phyloP scores from a whole-genome alignment of 2,888 invertebrate genomes.

The Leptogaster cylindrica region DNA sequence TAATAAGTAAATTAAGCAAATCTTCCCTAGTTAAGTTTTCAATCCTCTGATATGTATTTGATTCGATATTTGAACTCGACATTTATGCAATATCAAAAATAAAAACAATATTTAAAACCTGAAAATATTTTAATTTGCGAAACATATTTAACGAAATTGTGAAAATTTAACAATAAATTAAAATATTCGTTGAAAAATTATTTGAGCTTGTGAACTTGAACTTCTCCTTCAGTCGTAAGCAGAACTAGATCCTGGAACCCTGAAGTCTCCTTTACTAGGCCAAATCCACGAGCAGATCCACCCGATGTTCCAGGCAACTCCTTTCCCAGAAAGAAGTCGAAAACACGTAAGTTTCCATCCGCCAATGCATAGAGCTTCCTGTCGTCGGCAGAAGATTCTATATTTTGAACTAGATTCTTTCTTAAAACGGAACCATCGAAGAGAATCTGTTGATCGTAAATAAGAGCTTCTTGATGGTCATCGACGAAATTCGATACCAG shows the following conservation, averaged over 20 bases:
- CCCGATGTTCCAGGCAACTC: constrained; percentile 11
- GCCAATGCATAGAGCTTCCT: constrained; percentile 56
- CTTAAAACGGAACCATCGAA: constrained; percentile 56
- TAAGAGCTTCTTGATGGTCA: constrained; percentile 53
- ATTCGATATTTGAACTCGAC: too few relatives aligned
- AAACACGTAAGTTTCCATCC: constrained; percentile 55
- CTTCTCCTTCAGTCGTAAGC: constrained; percentile 32
- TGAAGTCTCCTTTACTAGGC: constrained; percentile 32
- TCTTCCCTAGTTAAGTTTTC: too few relatives aligned
- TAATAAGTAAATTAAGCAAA: too few relatives aligned
- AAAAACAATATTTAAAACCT: neutral
- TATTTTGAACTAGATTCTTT: constrained; percentile 55
- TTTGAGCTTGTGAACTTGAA: constrained; percentile 41
- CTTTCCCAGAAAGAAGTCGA: constrained; percentile 52
- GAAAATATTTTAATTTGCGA: neutral
- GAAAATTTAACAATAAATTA: constrained; percentile 6
- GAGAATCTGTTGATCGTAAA: constrained; percentile 58
- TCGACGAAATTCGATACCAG: neutral
- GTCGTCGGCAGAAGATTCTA: constrained; percentile 57
- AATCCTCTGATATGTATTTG: too few relatives aligned
- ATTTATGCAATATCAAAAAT: constrained; percentile 13
- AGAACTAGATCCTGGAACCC: constrained; percentile 39
- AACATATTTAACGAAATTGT: constrained; percentile 17
- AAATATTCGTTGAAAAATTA: constrained; percentile 31
- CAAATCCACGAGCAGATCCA: constrained; percentile 19